These are phyloP conservation scores for Cuculus canorus DNA, from an alignment of 2,797 vertebrate species.

Conservation along the genomic window DNA sequence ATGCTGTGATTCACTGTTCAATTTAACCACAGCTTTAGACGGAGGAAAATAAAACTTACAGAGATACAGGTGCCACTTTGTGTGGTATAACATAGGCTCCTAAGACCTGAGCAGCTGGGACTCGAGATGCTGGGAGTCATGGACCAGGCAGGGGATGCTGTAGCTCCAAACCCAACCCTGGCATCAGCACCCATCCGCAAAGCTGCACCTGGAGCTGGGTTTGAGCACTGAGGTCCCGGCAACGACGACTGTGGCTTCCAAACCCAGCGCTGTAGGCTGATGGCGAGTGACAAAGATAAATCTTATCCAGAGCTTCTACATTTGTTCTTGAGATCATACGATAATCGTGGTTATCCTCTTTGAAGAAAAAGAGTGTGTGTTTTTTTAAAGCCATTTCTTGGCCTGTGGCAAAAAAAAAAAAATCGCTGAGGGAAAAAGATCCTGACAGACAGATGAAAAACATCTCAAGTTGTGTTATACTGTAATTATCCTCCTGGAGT, in stretches of 20 bases:
- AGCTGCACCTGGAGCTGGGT: neutral
- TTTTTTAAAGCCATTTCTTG: neutral
- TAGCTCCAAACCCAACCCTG: neutral
- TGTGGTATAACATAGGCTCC: neutral
- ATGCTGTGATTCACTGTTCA: neutral
- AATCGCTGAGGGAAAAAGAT: constrained; percentile 19
- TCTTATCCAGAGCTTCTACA: neutral
- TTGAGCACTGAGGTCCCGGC: neutral
- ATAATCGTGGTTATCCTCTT: neutral
- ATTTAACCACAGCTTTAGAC: neutral
- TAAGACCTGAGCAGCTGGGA: neutral
- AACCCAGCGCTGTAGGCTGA: rapidly evolving
- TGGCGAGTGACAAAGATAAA: neutral
- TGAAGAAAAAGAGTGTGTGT: constrained; percentile 21
- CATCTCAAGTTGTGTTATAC: constrained; percentile 40
- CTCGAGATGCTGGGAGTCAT: no score
- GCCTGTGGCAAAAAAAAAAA: constrained; percentile 32
- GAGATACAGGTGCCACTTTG: rapidly evolving
- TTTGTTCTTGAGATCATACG: neutral
- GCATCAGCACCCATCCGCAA: rapidly evolving
- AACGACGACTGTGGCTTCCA: neutral
- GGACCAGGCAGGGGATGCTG: neutral
- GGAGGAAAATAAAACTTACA: neutral
- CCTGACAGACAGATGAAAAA: constrained; percentile 53
- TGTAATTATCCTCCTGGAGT: constrained; percentile 52